Evolutionary conservation across 2,797 vertebrate genomes (phyloP), one percentile per base, ranked within the genome.

Genomic region (Aldrovandia affinis): DNA sequence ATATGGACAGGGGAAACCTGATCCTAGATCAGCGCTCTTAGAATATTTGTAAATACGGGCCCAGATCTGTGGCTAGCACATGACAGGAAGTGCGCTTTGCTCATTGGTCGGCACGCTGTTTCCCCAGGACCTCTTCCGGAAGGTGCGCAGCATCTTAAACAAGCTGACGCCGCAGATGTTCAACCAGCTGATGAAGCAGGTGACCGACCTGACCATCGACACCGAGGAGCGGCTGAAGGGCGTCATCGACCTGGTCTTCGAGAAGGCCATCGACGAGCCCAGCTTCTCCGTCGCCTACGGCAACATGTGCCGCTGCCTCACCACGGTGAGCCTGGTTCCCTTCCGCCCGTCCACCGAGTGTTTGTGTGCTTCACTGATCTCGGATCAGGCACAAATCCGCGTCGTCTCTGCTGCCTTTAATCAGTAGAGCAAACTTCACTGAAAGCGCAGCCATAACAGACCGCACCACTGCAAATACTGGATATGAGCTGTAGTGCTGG

Each of bases 81-180:
- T 75, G 70, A 75, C 70, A 42, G 70, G 70, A 75, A 75, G 65
- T 75, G 18, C 20, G 18, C 36, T 75, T 20, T 42, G 70, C 70
- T 75, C 3, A 75, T 75, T 75, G 7, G 44, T 68, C 22, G 33
- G 36, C 57, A 28, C 59, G 25, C 25, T 55, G 0, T 47, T 30
- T 52, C 39, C 78, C 57, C 87, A 97, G 96, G 96, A 97, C 47
- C 94, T 97, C 88, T 97, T 97, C 92, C 95, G 96, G 83, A 97
- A 96, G 90, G 96, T 97, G 82, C 95, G 96, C 70, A 97, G 96
- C 92, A 97, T 97, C 92, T 92, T 97, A 86, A 97, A 97, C 93
- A 97, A 97, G 89, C 86, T 97, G 90, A 97, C 96, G 0, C 96
- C 96, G 0, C 96, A 97, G 92, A 97, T 97, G 96, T 97, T 97